These are phyloP conservation scores for Goniozus legneri DNA, from an alignment of 1,140 invertebrate genomes.

Conservation along the genomic window DNA sequence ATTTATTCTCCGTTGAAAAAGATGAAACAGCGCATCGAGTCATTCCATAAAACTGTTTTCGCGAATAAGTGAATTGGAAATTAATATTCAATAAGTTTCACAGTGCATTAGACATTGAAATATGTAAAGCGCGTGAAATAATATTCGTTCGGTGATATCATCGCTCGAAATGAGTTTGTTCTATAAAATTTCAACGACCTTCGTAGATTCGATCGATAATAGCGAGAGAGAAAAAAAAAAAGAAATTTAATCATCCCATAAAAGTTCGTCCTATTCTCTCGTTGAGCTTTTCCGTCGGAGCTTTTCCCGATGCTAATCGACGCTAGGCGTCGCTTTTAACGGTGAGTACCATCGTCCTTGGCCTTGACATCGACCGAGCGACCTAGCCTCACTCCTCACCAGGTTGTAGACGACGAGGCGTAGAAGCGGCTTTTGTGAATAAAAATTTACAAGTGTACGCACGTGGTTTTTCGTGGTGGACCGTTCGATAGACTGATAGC, in stretches of 20 bases:
- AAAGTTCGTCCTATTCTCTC: too few species aligned
- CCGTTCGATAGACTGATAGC: constrained; percentile 28
- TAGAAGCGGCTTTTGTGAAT: not conserved
- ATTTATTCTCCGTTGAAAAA: too few species aligned
- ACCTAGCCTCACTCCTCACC: constrained; percentile 48
- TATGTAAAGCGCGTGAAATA: not conserved
- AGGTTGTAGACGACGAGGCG: constrained; percentile 9
- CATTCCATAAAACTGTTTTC: too few species aligned
- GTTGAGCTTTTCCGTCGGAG: not conserved
- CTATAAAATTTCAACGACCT: not conserved
- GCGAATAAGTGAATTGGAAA: too few species aligned
- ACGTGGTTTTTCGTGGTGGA: constrained; percentile 41
- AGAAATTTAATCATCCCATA: not conserved
- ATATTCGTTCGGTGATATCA: not conserved
- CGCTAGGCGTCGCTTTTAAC: constrained; percentile 20
- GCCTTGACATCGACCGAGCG: constrained; percentile 54
- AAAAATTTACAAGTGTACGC: not conserved
- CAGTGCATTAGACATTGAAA: not conserved
- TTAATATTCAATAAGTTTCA: too few species aligned
- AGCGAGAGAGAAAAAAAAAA: not conserved
- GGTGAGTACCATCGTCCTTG: constrained; percentile 35
- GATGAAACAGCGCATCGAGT: too few species aligned
- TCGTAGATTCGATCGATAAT: not conserved
- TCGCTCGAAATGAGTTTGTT: not conserved
- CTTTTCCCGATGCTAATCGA: constrained; percentile 11